phyloP scores from a whole-genome alignment of 2,797 vertebrate genomes.

The Galaxias olidus region DNA sequence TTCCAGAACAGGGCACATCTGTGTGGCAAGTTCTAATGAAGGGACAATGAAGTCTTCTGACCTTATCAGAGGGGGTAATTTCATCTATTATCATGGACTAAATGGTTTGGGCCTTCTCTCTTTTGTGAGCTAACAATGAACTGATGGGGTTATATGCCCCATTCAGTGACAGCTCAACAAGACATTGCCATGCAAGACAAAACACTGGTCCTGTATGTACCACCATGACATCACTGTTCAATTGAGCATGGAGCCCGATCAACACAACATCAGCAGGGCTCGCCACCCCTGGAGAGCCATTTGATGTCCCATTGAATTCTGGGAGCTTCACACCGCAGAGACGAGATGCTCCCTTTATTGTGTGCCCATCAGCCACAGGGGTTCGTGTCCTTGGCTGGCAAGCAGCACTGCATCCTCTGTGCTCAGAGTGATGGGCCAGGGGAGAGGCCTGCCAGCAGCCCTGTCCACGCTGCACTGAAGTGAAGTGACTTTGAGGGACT shows the following conservation, averaged over 20 bases:
- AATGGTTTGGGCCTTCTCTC: constrained; percentile 15
- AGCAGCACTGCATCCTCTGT: constrained; percentile 30
- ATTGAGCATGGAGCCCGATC: constrained; percentile 47
- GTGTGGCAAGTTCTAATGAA: constrained; percentile 4
- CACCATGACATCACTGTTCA: constrained; percentile 39
- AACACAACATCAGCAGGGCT: constrained; percentile 52
- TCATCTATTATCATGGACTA: constrained; percentile 18
- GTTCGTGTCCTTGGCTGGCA: constrained; percentile 67
- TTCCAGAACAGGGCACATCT: constrained; percentile 15
- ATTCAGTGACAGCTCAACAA: constrained; percentile 38
- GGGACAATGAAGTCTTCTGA: constrained; percentile 23
- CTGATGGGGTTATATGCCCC: constrained; percentile 39
- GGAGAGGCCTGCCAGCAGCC: constrained; percentile 51
- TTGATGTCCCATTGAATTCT: constrained; percentile 51
- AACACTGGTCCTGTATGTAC: constrained; percentile 25
- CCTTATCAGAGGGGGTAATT: constrained; percentile 14
- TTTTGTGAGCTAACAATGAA: constrained; percentile 28
- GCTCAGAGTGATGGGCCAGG: constrained; percentile 50
- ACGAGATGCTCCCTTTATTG: constrained; percentile 67
- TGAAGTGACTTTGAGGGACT: constrained; percentile 55
- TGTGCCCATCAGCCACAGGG: constrained; percentile 70
- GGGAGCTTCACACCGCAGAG: constrained; percentile 44
- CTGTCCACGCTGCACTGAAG: constrained; percentile 48
- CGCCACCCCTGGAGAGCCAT: constrained; percentile 55
- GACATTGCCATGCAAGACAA: constrained; percentile 33